Evolutionary conservation across 2,113 vertebrate genomes (phyloP), one percentile per base, ranked within the genome.

Genomic region (Hyperoodon ampullatus): DNA sequence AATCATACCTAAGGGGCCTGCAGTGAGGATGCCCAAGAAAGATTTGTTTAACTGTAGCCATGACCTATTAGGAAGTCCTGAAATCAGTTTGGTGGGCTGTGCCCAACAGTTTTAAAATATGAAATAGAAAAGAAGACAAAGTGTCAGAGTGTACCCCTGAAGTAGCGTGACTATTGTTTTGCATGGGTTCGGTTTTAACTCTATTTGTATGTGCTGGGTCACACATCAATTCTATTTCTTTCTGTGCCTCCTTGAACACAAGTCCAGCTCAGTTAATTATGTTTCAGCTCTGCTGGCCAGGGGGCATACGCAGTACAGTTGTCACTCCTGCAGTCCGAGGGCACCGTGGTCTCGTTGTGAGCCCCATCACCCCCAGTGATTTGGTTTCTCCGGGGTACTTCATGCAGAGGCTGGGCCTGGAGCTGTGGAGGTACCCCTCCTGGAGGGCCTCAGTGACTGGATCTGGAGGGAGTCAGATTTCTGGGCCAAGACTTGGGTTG

Each of bases 401-500:
- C 13, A 8, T 18, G 0, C 21, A 0, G 8, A 42, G 60, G 47
- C 55, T 55, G 18, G 2, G 28, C 65, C 8, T 2, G 5, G 12
- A 50, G 33, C 0, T 19, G 7, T 33, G 12, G 30, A 12, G 21
- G 13, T 19, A 1, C 8, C 35, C 14, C 6, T 23, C 35, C 50
- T 15, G 30, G 50, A 70, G 65, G 15, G 26, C 63, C 12, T 23
- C 5, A 5, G 15, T 19, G 39, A 58, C 21, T 21, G 1, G 1
- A 24, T 18, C 84, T 42, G 55, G 8, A 12, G 24, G 65, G 42
- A 60, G 39, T 30, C 23, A 0, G 3, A 39, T 47, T n/a, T 70
- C 15, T 39, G 8, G 7, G n/a, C 50, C 9, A 15, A 8, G 19
- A 28, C 1, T 16, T 3, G 0, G 0, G 35, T 5, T 24, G 39